Conservation (phyloP, 2,113 vertebrate genomes). For the Tragelaphus imberbis region DNA sequence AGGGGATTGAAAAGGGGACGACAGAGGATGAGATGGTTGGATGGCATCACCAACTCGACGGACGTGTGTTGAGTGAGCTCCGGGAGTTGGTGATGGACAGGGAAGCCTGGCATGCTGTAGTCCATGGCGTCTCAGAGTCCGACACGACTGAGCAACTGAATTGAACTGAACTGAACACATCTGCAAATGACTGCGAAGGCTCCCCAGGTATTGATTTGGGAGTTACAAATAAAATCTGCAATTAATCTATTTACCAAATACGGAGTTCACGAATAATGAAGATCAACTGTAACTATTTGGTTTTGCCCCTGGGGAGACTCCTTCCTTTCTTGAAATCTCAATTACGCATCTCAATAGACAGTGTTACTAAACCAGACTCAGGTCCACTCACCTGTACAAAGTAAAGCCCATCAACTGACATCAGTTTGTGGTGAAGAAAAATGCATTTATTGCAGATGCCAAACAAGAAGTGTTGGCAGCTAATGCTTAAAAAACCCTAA, state of each 20-base stretch:
- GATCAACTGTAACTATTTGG: background rate
- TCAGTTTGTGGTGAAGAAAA: background rate
- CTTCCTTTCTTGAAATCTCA: background rate
- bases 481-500: background rate
- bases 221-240: background rate
- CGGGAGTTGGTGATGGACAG: too few relatives aligned
- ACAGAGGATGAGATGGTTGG: too few relatives aligned
- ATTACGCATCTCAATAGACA: background rate
- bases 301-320: background rate
- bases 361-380: background rate
- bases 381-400: background rate
- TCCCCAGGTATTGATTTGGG: too few relatives aligned
- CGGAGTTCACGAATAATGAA: rapidly evolving
- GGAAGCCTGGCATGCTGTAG: too few relatives aligned
- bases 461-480: background rate
- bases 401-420: background rate
- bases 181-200: background rate
- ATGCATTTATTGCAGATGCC: background rate
- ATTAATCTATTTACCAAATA: background rate
- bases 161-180: too few relatives aligned
- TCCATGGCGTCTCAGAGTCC: too few relatives aligned
- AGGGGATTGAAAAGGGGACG: background rate
- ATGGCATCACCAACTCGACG: too few relatives aligned
- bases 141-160: too few relatives aligned
- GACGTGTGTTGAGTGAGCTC: too few relatives aligned